These are phyloP conservation scores for Ganaspis sp. DNA, from an alignment of 1,140 invertebrate genomes.

Conservation along the genomic window DNA sequence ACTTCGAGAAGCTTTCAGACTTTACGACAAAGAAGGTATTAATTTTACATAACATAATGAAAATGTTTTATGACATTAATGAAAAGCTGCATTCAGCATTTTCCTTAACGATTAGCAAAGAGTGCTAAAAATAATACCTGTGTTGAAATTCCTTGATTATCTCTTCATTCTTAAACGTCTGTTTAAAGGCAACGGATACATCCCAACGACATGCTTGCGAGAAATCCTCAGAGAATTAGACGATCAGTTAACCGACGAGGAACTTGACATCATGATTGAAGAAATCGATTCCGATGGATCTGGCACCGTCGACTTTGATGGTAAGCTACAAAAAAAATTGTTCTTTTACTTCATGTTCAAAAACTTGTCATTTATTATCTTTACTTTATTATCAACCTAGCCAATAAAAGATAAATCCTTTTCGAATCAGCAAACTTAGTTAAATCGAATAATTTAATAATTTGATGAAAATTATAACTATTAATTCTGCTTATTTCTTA, in stretches of 20 bases:
- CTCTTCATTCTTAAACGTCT: not conserved
- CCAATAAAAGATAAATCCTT: too few species aligned
- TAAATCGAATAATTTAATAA: too few species aligned
- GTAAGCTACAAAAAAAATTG: slow-evolving; percentile 71
- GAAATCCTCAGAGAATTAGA: slow-evolving; percentile 95
- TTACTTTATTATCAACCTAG: too few species aligned
- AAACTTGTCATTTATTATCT: too few species aligned
- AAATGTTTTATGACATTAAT: too few species aligned
- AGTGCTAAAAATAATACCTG: slow-evolving; percentile 8
- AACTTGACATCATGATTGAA: slow-evolving; percentile 96
- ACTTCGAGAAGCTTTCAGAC: slow-evolving; percentile 93
- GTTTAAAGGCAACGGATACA: slow-evolving; percentile 91
- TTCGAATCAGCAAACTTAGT: too few species aligned
- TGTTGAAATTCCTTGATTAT: too few species aligned
- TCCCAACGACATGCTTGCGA: slow-evolving; percentile 92
- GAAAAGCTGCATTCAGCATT: too few species aligned
- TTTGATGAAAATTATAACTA: not conserved
- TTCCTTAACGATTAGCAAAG: too few species aligned
- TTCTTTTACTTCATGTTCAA: too few species aligned
- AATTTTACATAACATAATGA: not conserved
- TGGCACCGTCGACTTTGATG: slow-evolving; percentile 88
- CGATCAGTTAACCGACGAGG: slow-evolving; percentile 93
- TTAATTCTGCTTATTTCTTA: not conserved
- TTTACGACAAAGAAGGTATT: slow-evolving; percentile 90
- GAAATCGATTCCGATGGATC: slow-evolving; percentile 97